Percentiles rank a stretch among this genome's conserved stretches.
Conservation (phyloP, 2,888 invertebrate species). For the Erannis defoliaria region DNA sequence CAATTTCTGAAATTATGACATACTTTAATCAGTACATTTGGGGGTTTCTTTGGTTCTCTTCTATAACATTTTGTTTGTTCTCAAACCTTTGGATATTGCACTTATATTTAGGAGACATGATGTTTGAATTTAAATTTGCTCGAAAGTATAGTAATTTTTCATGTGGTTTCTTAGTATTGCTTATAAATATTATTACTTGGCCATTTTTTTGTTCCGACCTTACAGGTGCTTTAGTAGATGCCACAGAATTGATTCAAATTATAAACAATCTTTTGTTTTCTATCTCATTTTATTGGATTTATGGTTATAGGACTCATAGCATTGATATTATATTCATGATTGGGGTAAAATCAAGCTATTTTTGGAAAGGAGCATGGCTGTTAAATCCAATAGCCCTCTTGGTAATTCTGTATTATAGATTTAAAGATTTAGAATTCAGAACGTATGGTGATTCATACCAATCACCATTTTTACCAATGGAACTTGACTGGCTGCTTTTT, state of each 20-base stretch:
- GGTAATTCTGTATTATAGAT: constrained; percentile 55
- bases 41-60: constrained; percentile 72
- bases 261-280: constrained; percentile 68
- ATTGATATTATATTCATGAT: constrained; percentile 81
- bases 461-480: constrained; percentile 48
- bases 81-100: constrained; percentile 67
- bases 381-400: constrained; percentile 65
- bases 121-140: constrained; percentile 51
- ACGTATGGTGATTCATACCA: constrained; percentile 54
- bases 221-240: constrained; percentile 61
- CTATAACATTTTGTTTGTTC: constrained; percentile 63
- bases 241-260: constrained; percentile 66
- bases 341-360: constrained; percentile 74
- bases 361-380: constrained; percentile 72
- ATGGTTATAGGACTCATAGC: constrained; percentile 71
- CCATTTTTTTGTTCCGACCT: constrained; percentile 76
- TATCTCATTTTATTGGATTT: constrained; percentile 74
- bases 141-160: constrained; percentile 54
- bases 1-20: constrained; percentile 69
- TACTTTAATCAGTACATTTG: constrained; percentile 72
- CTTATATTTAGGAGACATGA: constrained; percentile 62
- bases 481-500: constrained; percentile 56
- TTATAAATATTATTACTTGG: constrained; percentile 58
- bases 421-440: constrained; percentile 43
- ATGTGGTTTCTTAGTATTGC: constrained; percentile 51